Conservation (phyloP, 2,113 vertebrate genomes). For the Ceyx margarethae region DNA sequence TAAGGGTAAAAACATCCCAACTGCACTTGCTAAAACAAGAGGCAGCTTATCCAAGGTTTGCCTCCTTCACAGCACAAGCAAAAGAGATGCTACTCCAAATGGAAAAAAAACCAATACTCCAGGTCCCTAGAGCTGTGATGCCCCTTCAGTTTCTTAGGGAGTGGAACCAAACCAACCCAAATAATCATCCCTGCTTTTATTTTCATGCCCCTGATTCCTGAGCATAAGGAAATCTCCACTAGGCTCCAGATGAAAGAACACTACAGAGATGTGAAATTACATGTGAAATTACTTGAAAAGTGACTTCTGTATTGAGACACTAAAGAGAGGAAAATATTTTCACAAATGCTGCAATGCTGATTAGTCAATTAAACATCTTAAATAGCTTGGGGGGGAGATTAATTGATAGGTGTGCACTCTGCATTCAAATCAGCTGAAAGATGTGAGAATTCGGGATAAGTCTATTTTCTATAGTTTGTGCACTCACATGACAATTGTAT, state of each 20-base stretch:
- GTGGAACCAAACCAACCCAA: neutral
- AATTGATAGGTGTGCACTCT: neutral
- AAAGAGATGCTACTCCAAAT: neutral
- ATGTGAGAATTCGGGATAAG: neutral
- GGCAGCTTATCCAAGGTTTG: neutral
- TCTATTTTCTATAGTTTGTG: neutral
- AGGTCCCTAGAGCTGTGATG: neutral
- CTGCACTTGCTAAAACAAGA: neutral
- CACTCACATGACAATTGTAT: fast-evolving
- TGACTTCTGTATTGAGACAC: neutral
- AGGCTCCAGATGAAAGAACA: neutral
- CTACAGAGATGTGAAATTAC: neutral
- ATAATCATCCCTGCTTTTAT: neutral
- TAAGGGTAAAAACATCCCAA: neutral
- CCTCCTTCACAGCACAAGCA: neutral
- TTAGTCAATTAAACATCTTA: neutral
- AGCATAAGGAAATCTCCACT: neutral
- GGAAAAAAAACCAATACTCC: neutral
- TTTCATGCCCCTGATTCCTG: neutral
- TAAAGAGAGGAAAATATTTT: neutral
- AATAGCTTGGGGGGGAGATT: neutral
- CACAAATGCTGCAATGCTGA: neutral
- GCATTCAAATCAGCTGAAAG: neutral
- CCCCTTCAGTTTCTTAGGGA: neutral
- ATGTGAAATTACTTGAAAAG: neutral